phyloP scores from a whole-genome alignment of 2,113 vertebrate genomes.

The Phoxinus phoxinus region DNA sequence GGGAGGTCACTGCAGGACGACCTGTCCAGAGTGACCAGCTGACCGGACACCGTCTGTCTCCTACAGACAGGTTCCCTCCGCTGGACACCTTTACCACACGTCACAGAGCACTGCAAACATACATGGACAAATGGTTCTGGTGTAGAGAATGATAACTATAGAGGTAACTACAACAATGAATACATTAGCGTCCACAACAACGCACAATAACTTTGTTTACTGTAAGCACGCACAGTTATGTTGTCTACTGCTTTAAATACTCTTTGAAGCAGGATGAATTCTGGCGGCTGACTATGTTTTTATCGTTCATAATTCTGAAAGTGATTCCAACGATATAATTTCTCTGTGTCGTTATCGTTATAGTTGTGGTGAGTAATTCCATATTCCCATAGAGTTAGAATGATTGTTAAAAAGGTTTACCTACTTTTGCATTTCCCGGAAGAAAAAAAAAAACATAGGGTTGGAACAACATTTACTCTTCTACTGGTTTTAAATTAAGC shows the following conservation, averaged over 20 bases:
- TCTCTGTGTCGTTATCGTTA: too few relatives aligned
- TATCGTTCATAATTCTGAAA: not conserved
- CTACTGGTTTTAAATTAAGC: too few relatives aligned
- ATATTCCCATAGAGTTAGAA: too few relatives aligned
- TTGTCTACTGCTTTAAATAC: not conserved
- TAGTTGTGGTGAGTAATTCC: too few relatives aligned
- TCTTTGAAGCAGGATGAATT: not conserved
- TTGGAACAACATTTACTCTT: too few relatives aligned
- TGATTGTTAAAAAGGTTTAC: too few relatives aligned
- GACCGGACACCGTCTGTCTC: constrained; percentile 77
- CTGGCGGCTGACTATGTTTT: not conserved
- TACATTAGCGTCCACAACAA: not conserved
- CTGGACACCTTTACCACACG: constrained; percentile 86
- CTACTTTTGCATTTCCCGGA: too few relatives aligned
- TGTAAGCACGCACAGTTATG: not conserved
- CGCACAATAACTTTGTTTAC: not conserved
- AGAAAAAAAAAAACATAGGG: too few relatives aligned
- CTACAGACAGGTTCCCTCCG: constrained; percentile 81
- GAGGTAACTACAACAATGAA: not conserved
- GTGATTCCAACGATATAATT: too few relatives aligned
- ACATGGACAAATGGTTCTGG: not conserved
- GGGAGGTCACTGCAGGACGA: constrained; percentile 73
- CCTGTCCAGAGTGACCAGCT: constrained; percentile 72
- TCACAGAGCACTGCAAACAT: constrained; percentile 86
- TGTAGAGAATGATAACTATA: too few relatives aligned